Evolutionary conservation across 2,888 invertebrate species (phyloP), one percentile per base, ranked within the genome.

Genomic region (Cylloceria caligata): DNA sequence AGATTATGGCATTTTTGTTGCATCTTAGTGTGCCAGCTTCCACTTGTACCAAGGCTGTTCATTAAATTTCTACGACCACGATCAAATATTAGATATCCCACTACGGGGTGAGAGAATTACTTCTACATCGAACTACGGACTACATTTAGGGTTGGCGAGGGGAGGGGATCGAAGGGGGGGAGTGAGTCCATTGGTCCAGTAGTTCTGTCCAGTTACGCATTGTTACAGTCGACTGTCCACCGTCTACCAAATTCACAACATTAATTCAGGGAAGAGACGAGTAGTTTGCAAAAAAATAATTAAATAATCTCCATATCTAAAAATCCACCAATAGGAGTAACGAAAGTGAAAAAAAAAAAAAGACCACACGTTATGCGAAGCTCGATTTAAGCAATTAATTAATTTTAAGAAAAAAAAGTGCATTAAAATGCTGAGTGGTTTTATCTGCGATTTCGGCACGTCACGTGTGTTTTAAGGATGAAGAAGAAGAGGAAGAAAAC

Each of bases 171-270:
- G 19, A 71, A 74, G 83, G 71, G 21, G 27, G 83, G 71, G 21
- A 19, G 74, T 52, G 69, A 64, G 78, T 78, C 78, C 60, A 81
- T 81, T 78, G 81, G 80, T 80, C 78, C 79, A 80, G 84, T 84
- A 80, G 67, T 88, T 86, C 86, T 86, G 90, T 90, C 89, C 88
- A 89, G 88, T 87, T 87, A 87, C 88, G 84, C 86, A 82, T 87
- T 83, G 85, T 88, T 88, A 85, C 85, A 87, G 88, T 89, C 88
- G 79, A 83, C 85, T 76, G 86, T 88, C 88, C 75, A 85, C 83
- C 86, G 87, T 87, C 86, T 86, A 87, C 84, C 87, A 89, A 85
- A 80, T 69, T 77, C 79, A 86, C 83, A 84, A 83, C 64, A 77
- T 77, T 80, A 84, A 85, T 74, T 83, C 21, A 62, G 67, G 77